Percentiles rank a stretch among this genome's conserved stretches.
phyloP scores from a whole-genome alignment of 2,113 vertebrate genomes.

The Nesogale talazaci region DNA sequence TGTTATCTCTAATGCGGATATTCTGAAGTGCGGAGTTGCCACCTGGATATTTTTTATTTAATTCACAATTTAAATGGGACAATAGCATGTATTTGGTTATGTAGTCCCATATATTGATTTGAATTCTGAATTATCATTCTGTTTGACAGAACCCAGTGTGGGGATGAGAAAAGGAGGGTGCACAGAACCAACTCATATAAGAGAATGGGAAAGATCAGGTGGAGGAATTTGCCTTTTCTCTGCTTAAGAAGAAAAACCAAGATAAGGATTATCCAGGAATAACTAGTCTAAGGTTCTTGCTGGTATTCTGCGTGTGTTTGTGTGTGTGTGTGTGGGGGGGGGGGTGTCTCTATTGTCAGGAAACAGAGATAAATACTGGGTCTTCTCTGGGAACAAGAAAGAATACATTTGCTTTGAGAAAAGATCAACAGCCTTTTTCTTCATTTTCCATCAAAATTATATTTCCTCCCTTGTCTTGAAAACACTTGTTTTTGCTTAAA shows the following conservation, averaged over 20 bases:
- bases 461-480: rapidly evolving
- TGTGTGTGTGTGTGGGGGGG: too few species aligned
- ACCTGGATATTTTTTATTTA: conserved; percentile 75
- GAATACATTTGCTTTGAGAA: rapidly evolving
- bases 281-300: background rate
- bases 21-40: conserved; percentile 53
- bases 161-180: background rate
- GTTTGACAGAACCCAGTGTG: background rate
- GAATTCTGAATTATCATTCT: conserved; percentile 19
- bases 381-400: background rate
- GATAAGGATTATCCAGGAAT: background rate
- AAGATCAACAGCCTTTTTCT: background rate
- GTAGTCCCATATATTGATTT: background rate
- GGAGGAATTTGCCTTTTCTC: background rate
- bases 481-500: background rate
- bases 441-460: background rate
- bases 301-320: too few species aligned
- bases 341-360: background rate
- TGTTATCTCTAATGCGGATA: conserved; percentile 74
- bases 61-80: conserved; percentile 45
- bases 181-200: background rate
- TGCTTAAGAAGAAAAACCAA: background rate
- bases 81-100: conserved; percentile 24
- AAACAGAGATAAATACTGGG: background rate
- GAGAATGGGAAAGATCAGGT: background rate